These are phyloP conservation scores for Cyprinodon variegatus DNA, from an alignment of 2,113 vertebrate species.

Conservation along the genomic window DNA sequence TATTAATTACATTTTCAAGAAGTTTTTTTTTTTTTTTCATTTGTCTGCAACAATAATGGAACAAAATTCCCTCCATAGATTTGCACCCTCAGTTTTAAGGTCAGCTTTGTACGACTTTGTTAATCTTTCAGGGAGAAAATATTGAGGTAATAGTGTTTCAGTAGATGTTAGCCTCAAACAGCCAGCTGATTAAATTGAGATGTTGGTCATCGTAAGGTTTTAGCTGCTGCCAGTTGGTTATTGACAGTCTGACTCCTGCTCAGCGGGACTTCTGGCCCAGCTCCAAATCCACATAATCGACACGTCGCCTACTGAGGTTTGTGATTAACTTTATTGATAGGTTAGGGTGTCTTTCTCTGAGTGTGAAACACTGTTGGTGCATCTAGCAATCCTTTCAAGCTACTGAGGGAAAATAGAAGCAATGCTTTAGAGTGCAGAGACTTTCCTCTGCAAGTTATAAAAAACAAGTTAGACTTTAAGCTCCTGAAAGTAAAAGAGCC, in stretches of 20 bases:
- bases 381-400: slow-evolving; percentile 34
- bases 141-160: slow-evolving; percentile 16
- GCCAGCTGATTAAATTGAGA: slow-evolving; percentile 43
- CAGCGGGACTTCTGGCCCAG: slow-evolving; percentile 34
- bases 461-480: too few relatives aligned
- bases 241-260: slow-evolving; percentile 50
- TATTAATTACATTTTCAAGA: too few relatives aligned
- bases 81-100: background rate
- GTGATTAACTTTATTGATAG: slow-evolving; percentile 70
- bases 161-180: slow-evolving; percentile 8
- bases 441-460: background rate
- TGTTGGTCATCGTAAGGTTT: slow-evolving; percentile 40
- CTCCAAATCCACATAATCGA: slow-evolving; percentile 55
- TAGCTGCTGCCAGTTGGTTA: slow-evolving; percentile 42
- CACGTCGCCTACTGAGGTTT: slow-evolving; percentile 49
- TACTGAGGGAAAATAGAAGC: slow-evolving; percentile 29
- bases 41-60: too few relatives aligned
- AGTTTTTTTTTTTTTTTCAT: too few relatives aligned
- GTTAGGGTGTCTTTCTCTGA: slow-evolving; percentile 6
- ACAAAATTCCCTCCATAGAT: too few relatives aligned
- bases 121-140: slow-evolving; percentile 1
- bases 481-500: too few relatives aligned
- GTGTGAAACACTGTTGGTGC: slow-evolving; percentile 28
- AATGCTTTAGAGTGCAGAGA: slow-evolving; percentile 6
- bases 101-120: background rate